Conservation (phyloP, 1,140 invertebrate genomes). For the Nasonia vitripennis region DNA sequence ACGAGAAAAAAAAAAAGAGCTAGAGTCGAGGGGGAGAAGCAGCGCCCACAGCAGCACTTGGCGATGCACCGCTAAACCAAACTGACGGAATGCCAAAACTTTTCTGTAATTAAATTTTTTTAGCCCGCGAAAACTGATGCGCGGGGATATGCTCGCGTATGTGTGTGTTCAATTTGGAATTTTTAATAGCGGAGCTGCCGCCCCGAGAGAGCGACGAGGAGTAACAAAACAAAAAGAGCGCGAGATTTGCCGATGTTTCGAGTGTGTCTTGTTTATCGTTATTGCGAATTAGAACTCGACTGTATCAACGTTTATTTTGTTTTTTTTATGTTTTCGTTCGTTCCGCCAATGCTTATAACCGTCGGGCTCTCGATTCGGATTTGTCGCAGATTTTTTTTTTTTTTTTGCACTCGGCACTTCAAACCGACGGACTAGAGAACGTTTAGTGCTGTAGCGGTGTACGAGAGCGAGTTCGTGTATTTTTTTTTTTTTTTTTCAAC, state of each 20-base stretch:
- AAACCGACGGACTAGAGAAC: neutral
- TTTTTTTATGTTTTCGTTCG: neutral
- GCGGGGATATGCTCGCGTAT: neutral
- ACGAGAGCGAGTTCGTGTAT: neutral
- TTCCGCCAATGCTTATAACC: neutral
- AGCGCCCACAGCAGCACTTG: constrained; percentile 20
- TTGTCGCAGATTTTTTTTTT: neutral
- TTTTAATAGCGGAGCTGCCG: constrained; percentile 56
- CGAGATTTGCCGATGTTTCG: neutral
- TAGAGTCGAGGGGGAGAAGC: constrained; percentile 42
- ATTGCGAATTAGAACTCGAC: neutral
- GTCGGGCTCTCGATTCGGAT: neutral
- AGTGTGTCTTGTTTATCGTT: neutral
- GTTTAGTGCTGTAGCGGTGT: neutral
- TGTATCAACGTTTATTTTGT: neutral
- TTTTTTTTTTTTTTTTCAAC: constrained; percentile 4
- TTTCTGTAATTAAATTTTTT: constrained; percentile 73
- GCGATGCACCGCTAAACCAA: constrained; percentile 62
- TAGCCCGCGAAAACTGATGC: constrained; percentile 54
- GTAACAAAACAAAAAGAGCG: neutral
- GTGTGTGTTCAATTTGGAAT: constrained; percentile 54
- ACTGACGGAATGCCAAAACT: constrained; percentile 72
- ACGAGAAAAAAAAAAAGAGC: constrained; percentile 41
- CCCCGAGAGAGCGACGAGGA: neutral
- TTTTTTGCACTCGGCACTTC: neutral